Base-by-base conservation (phyloP, 2,888 invertebrate genomes). In the Aromia moschata region DNA sequence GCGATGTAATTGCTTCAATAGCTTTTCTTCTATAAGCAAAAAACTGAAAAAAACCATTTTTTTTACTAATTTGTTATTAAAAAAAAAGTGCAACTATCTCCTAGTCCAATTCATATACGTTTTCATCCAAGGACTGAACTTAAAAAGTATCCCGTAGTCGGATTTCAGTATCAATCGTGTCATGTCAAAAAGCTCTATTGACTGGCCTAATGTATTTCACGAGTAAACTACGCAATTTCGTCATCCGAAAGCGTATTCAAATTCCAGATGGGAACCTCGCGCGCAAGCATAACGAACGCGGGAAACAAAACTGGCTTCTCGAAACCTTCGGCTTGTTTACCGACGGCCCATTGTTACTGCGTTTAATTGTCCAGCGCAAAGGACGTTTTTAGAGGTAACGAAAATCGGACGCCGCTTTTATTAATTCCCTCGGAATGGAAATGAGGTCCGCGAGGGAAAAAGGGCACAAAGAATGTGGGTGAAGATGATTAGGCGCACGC, bases 391-490 rank as follows among this genome's bases (percentile, higher is more conserved):
- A 25, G 14, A 18, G 43, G 43, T 25, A 43, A 43, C 43, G 25
- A 43, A 43, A 43, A 43, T 43, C 43, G 18, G 47, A 36, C 12
- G 36, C 33, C 36, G 33, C 30, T 36, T 43, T 17, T 17, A 43
- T 43, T 43, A 43, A 43, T 43, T 41, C 37, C 25, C 25, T 7
- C 11, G 30, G 52, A 17, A 41, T 31, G 52, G 15, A 18, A 41
- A 31, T 41, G 25, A 52, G 52, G 38, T 25, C 16, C 20, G n/a
- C n/a, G 52, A 36, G 25, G 33, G 41, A 5, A n/a, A 36, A 31
- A 52, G 52, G 33, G 38, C 30, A 33, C 16, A 12, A 40, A 30
- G 40, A 36, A 36, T 47, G 33, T 15, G 25, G 49, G 56, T 56
- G 18, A 37, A 36, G 46, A 49, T 51, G 33, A 38, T 47, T 47